These are phyloP conservation scores for Salticus scenicus DNA, from an alignment of 2,888 invertebrate genomes.

Conservation along the genomic window DNA sequence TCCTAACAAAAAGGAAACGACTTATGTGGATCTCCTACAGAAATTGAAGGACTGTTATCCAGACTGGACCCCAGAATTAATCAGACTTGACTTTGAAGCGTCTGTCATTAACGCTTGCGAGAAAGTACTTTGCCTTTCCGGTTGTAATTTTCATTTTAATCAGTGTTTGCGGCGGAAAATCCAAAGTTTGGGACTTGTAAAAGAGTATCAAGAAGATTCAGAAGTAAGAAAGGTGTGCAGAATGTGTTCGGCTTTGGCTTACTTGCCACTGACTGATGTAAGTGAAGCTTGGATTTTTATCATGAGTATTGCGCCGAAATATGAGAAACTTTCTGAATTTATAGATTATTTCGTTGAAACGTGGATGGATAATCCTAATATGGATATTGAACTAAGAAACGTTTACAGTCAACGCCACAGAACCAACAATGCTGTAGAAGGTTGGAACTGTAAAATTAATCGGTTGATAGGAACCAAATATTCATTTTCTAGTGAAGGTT, in stretches of 20 bases:
- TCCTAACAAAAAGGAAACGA: background rate
- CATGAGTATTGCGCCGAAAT: background rate
- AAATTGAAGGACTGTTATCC: background rate
- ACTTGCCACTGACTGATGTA: background rate
- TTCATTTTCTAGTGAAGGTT: too few species aligned
- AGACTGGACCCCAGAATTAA: background rate
- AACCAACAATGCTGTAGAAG: too few species aligned
- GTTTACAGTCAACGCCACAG: background rate
- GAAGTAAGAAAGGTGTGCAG: background rate
- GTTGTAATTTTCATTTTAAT: slow-evolving; percentile 26
- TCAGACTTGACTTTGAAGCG: background rate
- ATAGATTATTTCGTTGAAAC: slow-evolving; percentile 4
- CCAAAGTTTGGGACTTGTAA: background rate
- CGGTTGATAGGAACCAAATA: too few species aligned
- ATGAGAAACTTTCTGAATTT: background rate
- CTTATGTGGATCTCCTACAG: background rate
- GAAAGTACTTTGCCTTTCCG: background rate
- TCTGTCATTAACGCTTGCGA: background rate
- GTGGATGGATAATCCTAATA: background rate
- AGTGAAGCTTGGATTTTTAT: background rate
- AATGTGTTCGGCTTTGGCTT: slow-evolving; percentile 11
- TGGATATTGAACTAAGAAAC: background rate
- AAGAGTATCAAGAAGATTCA: background rate
- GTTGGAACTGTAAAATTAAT: too few species aligned
- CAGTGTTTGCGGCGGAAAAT: slow-evolving; percentile 10